Evolutionary conservation across 2,888 invertebrate species (phyloP).

Genomic region (Eupithecia pulchellata): DNA sequence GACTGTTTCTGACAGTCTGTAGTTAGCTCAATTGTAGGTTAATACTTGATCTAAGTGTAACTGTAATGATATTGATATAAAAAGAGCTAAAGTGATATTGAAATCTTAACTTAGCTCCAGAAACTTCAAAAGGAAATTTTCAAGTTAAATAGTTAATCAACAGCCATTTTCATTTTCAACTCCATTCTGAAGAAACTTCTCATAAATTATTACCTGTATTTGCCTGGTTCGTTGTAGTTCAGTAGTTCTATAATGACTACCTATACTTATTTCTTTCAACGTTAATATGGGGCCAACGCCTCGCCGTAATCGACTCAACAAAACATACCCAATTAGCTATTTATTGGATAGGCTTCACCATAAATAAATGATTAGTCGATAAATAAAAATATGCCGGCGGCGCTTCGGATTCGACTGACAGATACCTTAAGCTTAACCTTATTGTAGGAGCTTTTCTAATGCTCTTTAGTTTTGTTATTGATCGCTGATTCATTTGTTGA

Average conservation of each 20-base stretch:
- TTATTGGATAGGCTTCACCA: conserved; percentile 18
- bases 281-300: conserved; percentile 21
- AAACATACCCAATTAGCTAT: conserved; percentile 23
- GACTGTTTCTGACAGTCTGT: too few relatives aligned
- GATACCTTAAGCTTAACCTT: neutral
- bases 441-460: neutral
- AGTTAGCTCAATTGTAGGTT: too few relatives aligned
- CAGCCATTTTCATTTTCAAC: neutral
- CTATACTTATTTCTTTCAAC: conserved; percentile 22
- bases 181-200: neutral
- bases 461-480: neutral
- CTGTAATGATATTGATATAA: too few relatives aligned
- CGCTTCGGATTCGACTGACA: neutral
- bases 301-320: conserved; percentile 24
- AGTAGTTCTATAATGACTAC: conserved; percentile 37
- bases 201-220: neutral
- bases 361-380: conserved; percentile 5
- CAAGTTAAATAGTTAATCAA: neutral
- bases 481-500: neutral
- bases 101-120: neutral
- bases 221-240: neutral
- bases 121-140: neutral
- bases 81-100: neutral
- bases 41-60: too few relatives aligned
- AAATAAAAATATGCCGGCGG: neutral